These are phyloP conservation scores for Philopedon plagiatum DNA, from an alignment of 2,888 invertebrate species.

Conservation along the genomic window DNA sequence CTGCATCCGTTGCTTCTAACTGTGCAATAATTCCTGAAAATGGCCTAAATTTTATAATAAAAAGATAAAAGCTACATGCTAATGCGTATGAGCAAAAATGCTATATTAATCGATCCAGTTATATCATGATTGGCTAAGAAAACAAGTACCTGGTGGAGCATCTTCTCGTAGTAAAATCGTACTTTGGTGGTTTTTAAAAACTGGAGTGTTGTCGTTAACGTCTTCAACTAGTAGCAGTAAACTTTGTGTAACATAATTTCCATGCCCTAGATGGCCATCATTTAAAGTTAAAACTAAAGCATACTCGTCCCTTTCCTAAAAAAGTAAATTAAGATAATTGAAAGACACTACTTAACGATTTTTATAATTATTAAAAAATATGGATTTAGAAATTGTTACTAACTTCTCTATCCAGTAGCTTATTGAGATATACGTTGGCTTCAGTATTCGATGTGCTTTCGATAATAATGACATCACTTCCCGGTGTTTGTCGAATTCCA, in stretches of 20 bases:
- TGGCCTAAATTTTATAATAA: too few species aligned
- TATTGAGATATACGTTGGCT: conserved; percentile 90
- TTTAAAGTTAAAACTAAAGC: conserved; percentile 89
- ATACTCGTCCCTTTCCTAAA: conserved; percentile 87
- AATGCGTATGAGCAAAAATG: too few species aligned
- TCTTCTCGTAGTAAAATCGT: conserved; percentile 87
- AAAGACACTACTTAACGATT: not conserved
- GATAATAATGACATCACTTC: conserved; percentile 87
- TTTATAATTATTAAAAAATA: not conserved
- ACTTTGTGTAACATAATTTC: conserved; percentile 91
- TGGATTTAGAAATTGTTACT: too few species aligned
- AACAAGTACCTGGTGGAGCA: conserved; percentile 71
- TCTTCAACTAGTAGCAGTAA: conserved; percentile 91
- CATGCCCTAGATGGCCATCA: conserved; percentile 88
- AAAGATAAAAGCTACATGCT: too few species aligned
- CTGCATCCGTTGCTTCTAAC: conserved; percentile 89
- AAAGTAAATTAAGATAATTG: not conserved
- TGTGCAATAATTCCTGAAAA: conserved; percentile 77
- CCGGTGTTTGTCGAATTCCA: conserved; percentile 84
- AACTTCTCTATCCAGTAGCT: conserved; percentile 93
- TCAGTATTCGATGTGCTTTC: conserved; percentile 86
- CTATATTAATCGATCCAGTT: too few species aligned
- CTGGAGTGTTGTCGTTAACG: conserved; percentile 91
- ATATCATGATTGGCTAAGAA: too few species aligned
- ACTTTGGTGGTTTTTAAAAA: conserved; percentile 88